Evolutionary conservation across 1,140 invertebrate species (phyloP), one percentile per base, ranked within the genome.

Genomic region (Sipha flava): DNA sequence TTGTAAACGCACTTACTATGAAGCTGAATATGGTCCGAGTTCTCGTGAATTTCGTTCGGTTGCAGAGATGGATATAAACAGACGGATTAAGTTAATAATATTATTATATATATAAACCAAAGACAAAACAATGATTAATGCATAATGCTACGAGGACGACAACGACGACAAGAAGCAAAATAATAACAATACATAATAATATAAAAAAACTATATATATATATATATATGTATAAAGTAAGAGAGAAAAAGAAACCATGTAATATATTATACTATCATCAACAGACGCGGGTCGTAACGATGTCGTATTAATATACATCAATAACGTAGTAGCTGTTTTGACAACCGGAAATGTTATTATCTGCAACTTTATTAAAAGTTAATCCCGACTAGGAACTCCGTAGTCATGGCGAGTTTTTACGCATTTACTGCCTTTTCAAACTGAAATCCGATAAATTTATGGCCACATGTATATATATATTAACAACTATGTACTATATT

Each of bases 311-410:
- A 52, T 52, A 52, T 52, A 4, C 6, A 52, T 52, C 12, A 52
- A 52, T 52, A n/a, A 52, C 49, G 49, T 18, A n/a, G n/a, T n/a
- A 52, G 49, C 49, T n/a, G n/a, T 52, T 52, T 18, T 70, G 66
- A 47, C 40, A 70, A 43, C 21, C 66, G 66, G 66, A 43, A 45
- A 45, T 70, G 66, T 70, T 70, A 45, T 70, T 23, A 70, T 47
- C 43, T 70, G 16, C 43, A 43, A 47, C 66, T 70, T 70, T 47
- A 52, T 52, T 52, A 52, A 52, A 52, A 9, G 43, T 70, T 47
- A 26, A 47, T 29, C 66, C 66, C 43, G 43, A 47, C 34, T n/a
- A 66, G 62, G 21, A 40, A 18, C 12, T 26, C 7, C 10, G 62
- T 10, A 37, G 12, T n/a, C 57, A 29, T n/a, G 29, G 16, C 26